Base-by-base conservation (phyloP, 2,888 invertebrate genomes). In the Cerceris ruficornis region DNA sequence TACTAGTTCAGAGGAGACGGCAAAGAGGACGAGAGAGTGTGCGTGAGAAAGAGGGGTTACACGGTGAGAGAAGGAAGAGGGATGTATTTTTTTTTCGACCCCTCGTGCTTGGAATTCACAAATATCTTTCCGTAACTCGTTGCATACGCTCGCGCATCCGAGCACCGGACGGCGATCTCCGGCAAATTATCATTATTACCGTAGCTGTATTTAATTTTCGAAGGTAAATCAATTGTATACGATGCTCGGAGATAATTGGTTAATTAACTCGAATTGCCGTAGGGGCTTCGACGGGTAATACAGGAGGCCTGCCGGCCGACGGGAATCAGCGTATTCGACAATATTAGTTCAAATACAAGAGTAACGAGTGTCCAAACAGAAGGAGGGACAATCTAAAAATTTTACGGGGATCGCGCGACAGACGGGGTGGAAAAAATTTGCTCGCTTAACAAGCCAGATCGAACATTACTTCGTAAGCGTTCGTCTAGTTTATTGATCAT, bases 251-350 rank as follows among this genome's bases (percentile, higher is more conserved):
- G 69, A 49, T 76, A 82, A 81, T 82, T 79, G 74, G 62, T 80
- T 76, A 79, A 82, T 82, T 82, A 79, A 80, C 69, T 75, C 52
- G 69, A 69, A 82, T 77, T 50, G 50, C 60, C 69, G 41, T 8
- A 17, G 9, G 55, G n/a, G 58, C 28, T 17, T 50, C n/a, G 59
- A 54, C 14, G 59, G 41, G 64, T 55, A 49, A 46, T 60, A 15
- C 58, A 42, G 39, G 15, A 9, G 7, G 17, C 6, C 39, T 13
- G 39, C 41, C 58, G 59, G 28, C 54, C 60, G 17, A 7, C 11
- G 14, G 54, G 58, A 64, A 68, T 60, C 72, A 28, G 2, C 57
- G 49, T n/a, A 52, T 11, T 14, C 61, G 8, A 42, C 49, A 60
- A 15, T 14, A 6, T 49, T 17, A 17, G 49, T 42, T 59, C 58